These are phyloP conservation scores for Artemia sinica DNA, from an alignment of 2,888 invertebrate genomes.

Conservation along the genomic window DNA sequence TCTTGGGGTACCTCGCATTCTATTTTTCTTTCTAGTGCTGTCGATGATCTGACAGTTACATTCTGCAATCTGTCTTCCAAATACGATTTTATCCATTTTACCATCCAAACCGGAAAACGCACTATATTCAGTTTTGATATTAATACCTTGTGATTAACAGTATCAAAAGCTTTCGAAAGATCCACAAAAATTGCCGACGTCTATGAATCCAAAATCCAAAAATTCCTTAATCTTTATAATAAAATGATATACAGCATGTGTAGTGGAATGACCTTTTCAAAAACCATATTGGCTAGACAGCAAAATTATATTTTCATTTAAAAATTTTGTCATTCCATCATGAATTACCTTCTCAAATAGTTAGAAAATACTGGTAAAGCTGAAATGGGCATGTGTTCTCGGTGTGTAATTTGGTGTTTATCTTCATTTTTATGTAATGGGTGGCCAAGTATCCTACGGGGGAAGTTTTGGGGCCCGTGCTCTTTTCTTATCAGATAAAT, in stretches of 20 bases:
- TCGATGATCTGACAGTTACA: background rate
- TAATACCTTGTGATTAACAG: background rate
- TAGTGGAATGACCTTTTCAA: background rate
- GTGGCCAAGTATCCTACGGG: no score
- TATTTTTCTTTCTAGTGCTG: background rate
- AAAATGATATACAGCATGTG: background rate
- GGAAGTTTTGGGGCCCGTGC: no score
- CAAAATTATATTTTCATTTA: background rate
- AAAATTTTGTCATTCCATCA: background rate
- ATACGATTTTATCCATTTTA: background rate
- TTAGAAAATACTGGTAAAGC: background rate
- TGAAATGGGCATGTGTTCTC: no score
- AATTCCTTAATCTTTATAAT: slow-evolving; percentile 1
- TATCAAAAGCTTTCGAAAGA: background rate
- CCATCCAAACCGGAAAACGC: background rate
- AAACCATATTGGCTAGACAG: background rate
- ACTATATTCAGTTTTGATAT: background rate
- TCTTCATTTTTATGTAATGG: no score
- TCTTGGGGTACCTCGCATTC: background rate
- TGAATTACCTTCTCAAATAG: background rate
- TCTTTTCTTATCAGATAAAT: no score
- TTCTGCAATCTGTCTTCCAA: background rate
- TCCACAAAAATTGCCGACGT: background rate
- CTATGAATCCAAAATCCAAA: background rate
- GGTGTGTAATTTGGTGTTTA: no score